Conservation (phyloP, 2,797 vertebrate genomes). For the Orientallactaga sibirica region DNA sequence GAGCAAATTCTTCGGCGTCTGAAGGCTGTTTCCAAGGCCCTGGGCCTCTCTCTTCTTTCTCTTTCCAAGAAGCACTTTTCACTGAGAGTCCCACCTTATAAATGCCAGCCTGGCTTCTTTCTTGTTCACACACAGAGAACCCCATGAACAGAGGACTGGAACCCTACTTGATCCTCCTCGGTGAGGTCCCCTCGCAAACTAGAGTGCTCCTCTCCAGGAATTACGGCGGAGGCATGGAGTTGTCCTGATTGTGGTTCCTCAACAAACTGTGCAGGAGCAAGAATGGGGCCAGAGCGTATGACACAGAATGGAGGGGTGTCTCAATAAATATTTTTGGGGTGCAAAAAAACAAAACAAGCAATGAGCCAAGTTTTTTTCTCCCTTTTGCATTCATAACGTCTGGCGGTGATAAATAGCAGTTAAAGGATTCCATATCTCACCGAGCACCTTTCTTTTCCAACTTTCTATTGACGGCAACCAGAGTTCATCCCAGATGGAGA, state of each 20-base stretch:
- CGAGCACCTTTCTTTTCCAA: neutral
- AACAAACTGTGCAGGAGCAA: neutral
- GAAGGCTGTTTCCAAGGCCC: neutral
- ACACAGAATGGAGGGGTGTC: neutral
- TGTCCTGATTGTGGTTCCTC: neutral
- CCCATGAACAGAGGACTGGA: neutral
- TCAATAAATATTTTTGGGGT: neutral
- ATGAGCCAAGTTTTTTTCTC: neutral
- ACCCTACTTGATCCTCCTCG: constrained; percentile 24
- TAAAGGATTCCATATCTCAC: neutral
- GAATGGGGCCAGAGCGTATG: neutral
- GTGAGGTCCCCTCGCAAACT: neutral
- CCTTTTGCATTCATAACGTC: neutral
- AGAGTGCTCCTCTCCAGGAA: neutral
- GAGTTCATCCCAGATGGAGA: neutral
- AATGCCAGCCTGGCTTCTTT: constrained; percentile 64
- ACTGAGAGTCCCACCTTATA: constrained; percentile 40
- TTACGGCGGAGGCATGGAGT: neutral
- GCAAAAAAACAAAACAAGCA: neutral
- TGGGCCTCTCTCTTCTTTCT: neutral
- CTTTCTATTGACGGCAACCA: constrained; percentile 26
- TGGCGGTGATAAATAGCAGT: neutral
- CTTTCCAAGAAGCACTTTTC: constrained; percentile 61
- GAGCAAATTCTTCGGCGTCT: neutral
- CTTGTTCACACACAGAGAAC: neutral